Conservation (phyloP, 2,888 invertebrate genomes). For the Stegophylla sp. region DNA sequence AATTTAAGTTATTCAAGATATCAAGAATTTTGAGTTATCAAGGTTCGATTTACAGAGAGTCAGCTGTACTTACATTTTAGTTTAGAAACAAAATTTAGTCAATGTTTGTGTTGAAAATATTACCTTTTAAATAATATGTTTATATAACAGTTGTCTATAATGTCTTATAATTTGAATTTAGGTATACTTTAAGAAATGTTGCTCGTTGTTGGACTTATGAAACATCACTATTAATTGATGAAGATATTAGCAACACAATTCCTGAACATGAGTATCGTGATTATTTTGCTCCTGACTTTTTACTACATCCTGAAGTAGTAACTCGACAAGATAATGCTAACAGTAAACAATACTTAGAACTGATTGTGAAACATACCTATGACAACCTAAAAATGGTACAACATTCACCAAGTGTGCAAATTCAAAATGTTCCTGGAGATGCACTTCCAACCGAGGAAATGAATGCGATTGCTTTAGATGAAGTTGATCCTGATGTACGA, state of each 20-base stretch:
- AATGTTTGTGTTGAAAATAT: not conserved
- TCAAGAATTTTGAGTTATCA: no score
- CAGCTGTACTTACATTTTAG: no score
- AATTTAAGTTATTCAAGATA: no score
- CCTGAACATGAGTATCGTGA: constrained; percentile 96
- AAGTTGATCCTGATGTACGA: constrained; percentile 82
- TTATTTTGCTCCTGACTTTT: constrained; percentile 97
- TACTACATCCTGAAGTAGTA: constrained; percentile 90
- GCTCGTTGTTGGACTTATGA: constrained; percentile 99
- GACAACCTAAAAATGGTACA: constrained; percentile 94
- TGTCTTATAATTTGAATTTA: constrained; percentile 62
- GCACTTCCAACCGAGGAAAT: constrained; percentile 61
- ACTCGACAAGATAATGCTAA: constrained; percentile 91
- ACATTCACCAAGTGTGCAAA: constrained; percentile 94
- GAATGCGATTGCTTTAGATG: constrained; percentile 72
- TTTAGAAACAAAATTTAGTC: no score
- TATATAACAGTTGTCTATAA: constrained; percentile 11
- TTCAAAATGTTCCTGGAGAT: constrained; percentile 88
- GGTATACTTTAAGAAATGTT: constrained; percentile 93
- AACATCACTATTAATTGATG: constrained; percentile 91
- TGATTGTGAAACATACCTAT: constrained; percentile 83
- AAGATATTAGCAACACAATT: constrained; percentile 90
- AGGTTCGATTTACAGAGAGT: no score
- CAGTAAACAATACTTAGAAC: constrained; percentile 91
- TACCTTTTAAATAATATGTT: constrained; percentile 14